phyloP scores from a whole-genome alignment of 1,140 invertebrate species.

The Macrostomum lignano region DNA sequence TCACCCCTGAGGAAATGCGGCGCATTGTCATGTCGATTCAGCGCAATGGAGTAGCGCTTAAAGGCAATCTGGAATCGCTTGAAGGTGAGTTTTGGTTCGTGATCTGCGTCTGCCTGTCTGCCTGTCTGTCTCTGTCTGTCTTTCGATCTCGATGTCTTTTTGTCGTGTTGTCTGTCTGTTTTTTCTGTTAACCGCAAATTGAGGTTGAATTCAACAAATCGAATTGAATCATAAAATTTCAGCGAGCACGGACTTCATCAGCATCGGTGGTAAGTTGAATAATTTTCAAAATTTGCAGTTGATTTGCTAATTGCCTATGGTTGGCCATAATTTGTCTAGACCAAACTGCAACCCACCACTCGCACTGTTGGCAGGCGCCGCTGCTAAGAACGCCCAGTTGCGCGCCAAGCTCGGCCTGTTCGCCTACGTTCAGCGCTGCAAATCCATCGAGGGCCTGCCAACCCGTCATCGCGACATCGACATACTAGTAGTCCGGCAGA shows the following conservation, averaged over 20 bases:
- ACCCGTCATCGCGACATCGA: slow-evolving; percentile 68
- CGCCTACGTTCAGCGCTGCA: slow-evolving; percentile 85
- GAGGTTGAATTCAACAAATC: too few species aligned
- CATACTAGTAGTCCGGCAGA: slow-evolving; percentile 80
- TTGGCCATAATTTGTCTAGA: neutral
- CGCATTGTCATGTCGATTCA: neutral
- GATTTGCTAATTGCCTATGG: slow-evolving; percentile 4
- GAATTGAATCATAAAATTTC: too few species aligned
- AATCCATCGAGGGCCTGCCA: slow-evolving; percentile 53
- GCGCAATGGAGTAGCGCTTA: slow-evolving; percentile 5
- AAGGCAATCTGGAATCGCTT: slow-evolving; percentile 3
- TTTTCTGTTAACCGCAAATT: too few species aligned
- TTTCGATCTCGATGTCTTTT: too few species aligned
- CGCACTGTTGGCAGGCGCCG: neutral
- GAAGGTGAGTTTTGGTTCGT: slow-evolving; percentile 2
- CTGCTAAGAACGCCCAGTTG: slow-evolving; percentile 3
- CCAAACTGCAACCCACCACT: neutral
- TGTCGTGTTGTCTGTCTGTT: too few species aligned
- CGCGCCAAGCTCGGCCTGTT: slow-evolving; percentile 50
- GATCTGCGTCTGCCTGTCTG: too few species aligned
- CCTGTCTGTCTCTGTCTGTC: too few species aligned
- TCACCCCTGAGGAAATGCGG: too few species aligned
- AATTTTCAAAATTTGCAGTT: slow-evolving; percentile 2
- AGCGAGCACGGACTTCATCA: too few species aligned
- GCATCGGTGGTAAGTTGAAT: neutral